phyloP scores from a whole-genome alignment of 1,140 invertebrate species.

The Drosophila bipectinata region DNA sequence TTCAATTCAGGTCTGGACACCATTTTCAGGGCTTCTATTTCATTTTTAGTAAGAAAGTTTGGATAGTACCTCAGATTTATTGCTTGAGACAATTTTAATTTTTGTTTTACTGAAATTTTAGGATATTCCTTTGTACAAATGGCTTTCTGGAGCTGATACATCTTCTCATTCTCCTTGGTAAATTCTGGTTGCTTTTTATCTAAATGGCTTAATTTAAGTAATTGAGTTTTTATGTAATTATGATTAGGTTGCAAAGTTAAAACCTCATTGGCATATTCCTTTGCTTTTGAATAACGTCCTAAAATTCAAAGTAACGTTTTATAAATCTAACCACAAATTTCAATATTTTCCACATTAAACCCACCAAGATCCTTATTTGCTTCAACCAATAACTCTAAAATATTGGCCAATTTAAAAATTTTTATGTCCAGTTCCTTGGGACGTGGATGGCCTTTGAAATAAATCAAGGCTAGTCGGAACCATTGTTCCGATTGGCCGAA shows the following conservation, averaged over 20 bases:
- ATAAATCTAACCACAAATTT: no score
- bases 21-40: conserved; percentile 13
- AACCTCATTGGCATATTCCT: not conserved
- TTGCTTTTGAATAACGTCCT: conserved; percentile 16
- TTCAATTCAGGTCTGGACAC: conserved; percentile 2
- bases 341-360: not conserved
- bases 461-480: conserved; percentile 17
- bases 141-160: not conserved
- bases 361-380: conserved; percentile 28
- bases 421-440: not conserved
- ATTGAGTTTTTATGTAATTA: conserved; percentile 6
- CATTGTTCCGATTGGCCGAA: conserved; percentile 20
- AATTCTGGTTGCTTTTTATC: not conserved
- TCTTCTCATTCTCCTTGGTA: not conserved
- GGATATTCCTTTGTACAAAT: conserved; percentile 9
- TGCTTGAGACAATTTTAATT: not conserved
- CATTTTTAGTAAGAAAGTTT: not conserved
- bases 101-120: conserved; percentile 7
- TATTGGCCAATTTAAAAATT: conserved; percentile 13
- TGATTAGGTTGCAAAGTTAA: conserved; percentile 8
- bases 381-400: conserved; percentile 22
- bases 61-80: not conserved
- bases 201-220: conserved; percentile 1
- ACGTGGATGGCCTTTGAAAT: not conserved
- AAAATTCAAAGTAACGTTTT: not conserved